These are phyloP conservation scores for Atopsyche davidsoni DNA, from an alignment of 1,140 invertebrate genomes.

Conservation along the genomic window DNA sequence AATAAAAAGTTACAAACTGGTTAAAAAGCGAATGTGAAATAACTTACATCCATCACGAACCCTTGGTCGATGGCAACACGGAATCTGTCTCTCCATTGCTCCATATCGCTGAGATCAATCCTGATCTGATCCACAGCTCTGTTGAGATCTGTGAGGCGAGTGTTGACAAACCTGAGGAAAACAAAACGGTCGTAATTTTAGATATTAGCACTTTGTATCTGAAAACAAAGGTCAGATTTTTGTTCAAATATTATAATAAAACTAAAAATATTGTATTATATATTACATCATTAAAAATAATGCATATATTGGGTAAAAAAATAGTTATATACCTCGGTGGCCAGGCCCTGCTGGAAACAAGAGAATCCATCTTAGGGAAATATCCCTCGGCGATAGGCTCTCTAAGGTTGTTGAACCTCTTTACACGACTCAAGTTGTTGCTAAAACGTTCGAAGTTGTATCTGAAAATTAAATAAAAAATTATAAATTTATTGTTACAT, in stretches of 20 bases:
- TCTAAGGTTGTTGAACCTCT: conserved; percentile 53
- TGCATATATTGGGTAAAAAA: not conserved
- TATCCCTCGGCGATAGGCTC: conserved; percentile 63
- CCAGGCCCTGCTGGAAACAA: conserved; percentile 52
- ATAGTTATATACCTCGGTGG: conserved; percentile 39
- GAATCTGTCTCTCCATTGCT: conserved; percentile 70
- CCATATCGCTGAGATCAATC: conserved; percentile 62
- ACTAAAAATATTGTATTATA: not conserved
- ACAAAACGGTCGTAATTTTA: not conserved
- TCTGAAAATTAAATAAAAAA: conserved; percentile 41
- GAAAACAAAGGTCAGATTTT: not conserved
- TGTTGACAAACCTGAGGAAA: conserved; percentile 45
- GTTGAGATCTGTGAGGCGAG: conserved; percentile 56
- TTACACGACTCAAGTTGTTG: conserved; percentile 53
- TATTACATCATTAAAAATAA: not conserved
- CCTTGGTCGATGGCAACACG: conserved; percentile 67
- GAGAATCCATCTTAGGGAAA: conserved; percentile 65
- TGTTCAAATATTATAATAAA: not conserved
- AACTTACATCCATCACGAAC: conserved; percentile 50
- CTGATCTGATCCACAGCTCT: conserved; percentile 60
- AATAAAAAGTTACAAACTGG: not conserved
- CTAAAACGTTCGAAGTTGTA: conserved; percentile 66
- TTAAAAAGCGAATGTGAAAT: not conserved
- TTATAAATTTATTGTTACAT: not conserved
- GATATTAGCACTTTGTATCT: not conserved